Percentiles rank a stretch among this genome's conserved stretches.
Conservation (phyloP, 1,140 invertebrate genomes). For the Drosophila parabipectinata region DNA sequence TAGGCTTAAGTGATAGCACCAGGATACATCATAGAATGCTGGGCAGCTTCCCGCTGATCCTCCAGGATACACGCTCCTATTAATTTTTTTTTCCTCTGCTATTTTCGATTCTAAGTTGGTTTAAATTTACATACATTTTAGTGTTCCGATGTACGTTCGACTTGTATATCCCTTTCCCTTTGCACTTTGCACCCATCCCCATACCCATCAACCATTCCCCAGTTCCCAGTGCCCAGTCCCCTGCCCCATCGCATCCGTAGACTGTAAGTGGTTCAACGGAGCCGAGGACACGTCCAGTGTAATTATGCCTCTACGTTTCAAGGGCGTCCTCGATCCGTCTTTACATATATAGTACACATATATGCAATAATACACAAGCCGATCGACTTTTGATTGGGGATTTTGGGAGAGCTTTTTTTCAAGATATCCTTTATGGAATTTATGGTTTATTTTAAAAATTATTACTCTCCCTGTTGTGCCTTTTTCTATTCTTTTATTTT, state of each 20-base stretch:
- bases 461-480: neutral
- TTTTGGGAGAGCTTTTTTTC: neutral
- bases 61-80: neutral
- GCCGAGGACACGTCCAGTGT: neutral
- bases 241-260: neutral
- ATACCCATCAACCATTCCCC: neutral
- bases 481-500: neutral
- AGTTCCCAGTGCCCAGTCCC: neutral
- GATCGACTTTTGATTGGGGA: neutral
- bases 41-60: too few relatives aligned
- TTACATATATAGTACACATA: slow-evolving; percentile 18
- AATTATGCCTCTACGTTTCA: slow-evolving; percentile 5
- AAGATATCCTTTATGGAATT: neutral
- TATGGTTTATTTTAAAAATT: too few relatives aligned
- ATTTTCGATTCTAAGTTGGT: slow-evolving; percentile 33
- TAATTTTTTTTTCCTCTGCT: slow-evolving; percentile 17
- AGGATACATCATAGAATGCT: too few relatives aligned
- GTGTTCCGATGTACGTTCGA: slow-evolving; percentile 12
- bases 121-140: slow-evolving; percentile 18
- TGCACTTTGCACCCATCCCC: neutral
- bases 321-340: neutral
- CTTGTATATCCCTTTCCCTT: slow-evolving; percentile 1
- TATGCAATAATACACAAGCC: slow-evolving; percentile 35
- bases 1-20: slow-evolving; percentile 13
- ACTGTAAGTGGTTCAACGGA: neutral